Base-by-base conservation (phyloP, 2,888 invertebrate species). In the Catocala nupta region DNA sequence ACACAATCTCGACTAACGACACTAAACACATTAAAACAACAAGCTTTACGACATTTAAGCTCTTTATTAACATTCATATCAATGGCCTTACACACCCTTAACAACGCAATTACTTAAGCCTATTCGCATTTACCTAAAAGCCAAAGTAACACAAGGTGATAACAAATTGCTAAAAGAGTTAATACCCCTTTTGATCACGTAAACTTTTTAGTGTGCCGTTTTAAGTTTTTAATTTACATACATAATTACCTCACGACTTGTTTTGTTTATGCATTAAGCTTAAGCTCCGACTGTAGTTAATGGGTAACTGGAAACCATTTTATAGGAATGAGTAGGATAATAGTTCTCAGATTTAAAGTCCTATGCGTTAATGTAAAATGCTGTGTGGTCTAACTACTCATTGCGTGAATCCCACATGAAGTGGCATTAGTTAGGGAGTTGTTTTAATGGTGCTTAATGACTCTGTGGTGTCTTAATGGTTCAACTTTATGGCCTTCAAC, bases 201-300 rank as follows among this genome's bases (percentile, higher is more conserved):
- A 71, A 74, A 70, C 64, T 73, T 70, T 65, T 73, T 68, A 73
- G 65, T 65, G 55, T 70, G 25, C 25, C 4, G 25, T 13, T 50
- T 25, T 25, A 45, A 64, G 44, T 39, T 62, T 50, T 49, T 43
- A 49, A 72, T 80, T 77, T 75, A 61, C 83, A 83, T 75, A 61
- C 83, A 83, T 80, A 69, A 67, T 72, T 66, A 65, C 72, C 71
- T 78, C 85, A 84, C 85, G 85, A 78, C 65, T 57, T 62, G 77
- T 64, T 69, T 83, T 49, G 59, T 75, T 82, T 74, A 63, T 55
- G 16, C 50, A 12, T 11, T 10, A 6, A 10, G 36, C 7, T 50
- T 58, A 34, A 54, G 45, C 47, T 36, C 50, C 9, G 48, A 44
- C 34, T 49, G 33, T 39, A 25, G 55, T 55, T 52, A 44, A 59